Evolutionary conservation across 1,140 invertebrate species (phyloP).

Genomic region (Drosophila kepulauana): DNA sequence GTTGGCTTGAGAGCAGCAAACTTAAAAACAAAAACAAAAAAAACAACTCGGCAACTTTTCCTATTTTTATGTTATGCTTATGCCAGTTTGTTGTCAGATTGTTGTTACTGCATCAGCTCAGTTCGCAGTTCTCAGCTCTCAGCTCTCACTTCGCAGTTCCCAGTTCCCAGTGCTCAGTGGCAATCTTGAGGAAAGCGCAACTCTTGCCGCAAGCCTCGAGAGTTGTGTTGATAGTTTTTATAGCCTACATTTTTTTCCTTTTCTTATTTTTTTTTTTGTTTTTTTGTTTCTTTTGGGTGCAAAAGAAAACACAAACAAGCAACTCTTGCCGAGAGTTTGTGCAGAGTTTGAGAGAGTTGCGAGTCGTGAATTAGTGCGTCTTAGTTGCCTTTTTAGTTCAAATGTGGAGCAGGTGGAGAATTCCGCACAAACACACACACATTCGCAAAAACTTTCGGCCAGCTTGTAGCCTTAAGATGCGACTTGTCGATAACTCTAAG

Average conservation of each 20-base stretch:
- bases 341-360: slow-evolving; percentile 24
- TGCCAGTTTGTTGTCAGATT: slow-evolving; percentile 59
- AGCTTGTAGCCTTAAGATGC: slow-evolving; percentile 76
- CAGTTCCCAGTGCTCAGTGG: slow-evolving; percentile 36
- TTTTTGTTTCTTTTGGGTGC: slow-evolving; percentile 40
- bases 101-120: slow-evolving; percentile 48
- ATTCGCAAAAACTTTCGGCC: slow-evolving; percentile 56
- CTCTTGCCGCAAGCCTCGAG: slow-evolving; percentile 65
- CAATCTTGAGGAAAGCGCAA: slow-evolving; percentile 50
- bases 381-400: slow-evolving; percentile 47
- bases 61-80: slow-evolving; percentile 78
- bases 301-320: slow-evolving; percentile 26
- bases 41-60: slow-evolving; percentile 65
- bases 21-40: slow-evolving; percentile 66
- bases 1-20: slow-evolving; percentile 34
- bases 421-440: no score
- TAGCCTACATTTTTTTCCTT: slow-evolving; percentile 56
- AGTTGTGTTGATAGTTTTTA: slow-evolving; percentile 82
- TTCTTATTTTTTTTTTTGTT: no score
- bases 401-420: slow-evolving; percentile 8
- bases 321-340: slow-evolving; percentile 20
- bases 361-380: slow-evolving; percentile 73
- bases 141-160: slow-evolving; percentile 43
- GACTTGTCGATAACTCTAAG: slow-evolving; percentile 78
- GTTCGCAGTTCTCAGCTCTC: slow-evolving; percentile 32